These are phyloP conservation scores for Holothuria scabra DNA, from an alignment of 53 echinoderm and acorn worm species.

Conservation along the genomic window DNA sequence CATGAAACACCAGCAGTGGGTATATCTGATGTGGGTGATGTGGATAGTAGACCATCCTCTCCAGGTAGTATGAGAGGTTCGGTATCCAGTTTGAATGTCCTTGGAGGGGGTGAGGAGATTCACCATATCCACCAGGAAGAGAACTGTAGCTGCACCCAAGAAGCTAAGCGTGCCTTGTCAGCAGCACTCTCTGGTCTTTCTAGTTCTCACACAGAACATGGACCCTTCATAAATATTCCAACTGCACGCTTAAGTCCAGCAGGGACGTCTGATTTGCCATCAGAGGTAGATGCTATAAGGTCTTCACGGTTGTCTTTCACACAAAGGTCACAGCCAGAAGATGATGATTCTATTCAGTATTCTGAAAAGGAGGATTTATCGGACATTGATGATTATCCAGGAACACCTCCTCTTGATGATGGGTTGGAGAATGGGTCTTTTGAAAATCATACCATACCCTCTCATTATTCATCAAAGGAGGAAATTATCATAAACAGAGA, in stretches of 20 bases:
- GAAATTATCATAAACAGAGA: slow-evolving; percentile 73
- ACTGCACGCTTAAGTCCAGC: slow-evolving; percentile 66
- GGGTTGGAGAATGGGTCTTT: not conserved
- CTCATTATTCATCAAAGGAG: not conserved
- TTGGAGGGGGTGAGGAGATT: slow-evolving; percentile 58
- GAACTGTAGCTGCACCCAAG: slow-evolving; percentile 78
- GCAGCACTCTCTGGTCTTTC: slow-evolving; percentile 73
- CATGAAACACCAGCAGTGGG: not conserved
- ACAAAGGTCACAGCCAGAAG: slow-evolving; percentile 45
- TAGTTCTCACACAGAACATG: slow-evolving; percentile 47
- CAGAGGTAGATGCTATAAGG: slow-evolving; percentile 68
- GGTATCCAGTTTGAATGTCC: slow-evolving; percentile 74
- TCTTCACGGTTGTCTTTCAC: slow-evolving; percentile 53
- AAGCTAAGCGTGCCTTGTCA: slow-evolving; percentile 82
- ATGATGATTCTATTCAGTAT: slow-evolving; percentile 31
- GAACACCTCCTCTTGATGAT: slow-evolving; percentile 27
- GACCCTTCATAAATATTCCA: slow-evolving; percentile 75
- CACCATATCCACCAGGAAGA: slow-evolving; percentile 52
- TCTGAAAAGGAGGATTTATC: slow-evolving; percentile 43
- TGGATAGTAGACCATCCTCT: slow-evolving; percentile 18
- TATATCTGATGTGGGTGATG: slow-evolving; percentile 21
- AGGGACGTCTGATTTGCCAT: slow-evolving; percentile 63
- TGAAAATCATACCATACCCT: not conserved
- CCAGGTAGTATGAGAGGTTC: slow-evolving; percentile 49
- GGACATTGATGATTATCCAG: slow-evolving; percentile 22